Evolutionary conservation across 2,113 vertebrate species (phyloP), one percentile per base, ranked within the genome.

Genomic region (Daboia siamensis): DNA sequence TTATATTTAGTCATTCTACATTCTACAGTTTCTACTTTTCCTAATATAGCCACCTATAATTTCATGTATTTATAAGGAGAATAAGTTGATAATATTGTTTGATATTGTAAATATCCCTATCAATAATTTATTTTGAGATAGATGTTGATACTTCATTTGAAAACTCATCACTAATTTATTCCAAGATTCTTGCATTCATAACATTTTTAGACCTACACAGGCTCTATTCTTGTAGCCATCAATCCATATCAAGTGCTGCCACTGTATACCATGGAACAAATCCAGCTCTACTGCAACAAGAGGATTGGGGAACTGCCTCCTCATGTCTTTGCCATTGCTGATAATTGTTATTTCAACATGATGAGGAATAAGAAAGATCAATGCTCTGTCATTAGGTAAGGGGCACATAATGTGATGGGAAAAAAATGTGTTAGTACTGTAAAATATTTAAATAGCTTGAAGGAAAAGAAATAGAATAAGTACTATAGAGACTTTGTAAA

Each of bases 341-440:
- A 99, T 97, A 98, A 96, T 97, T 99, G 99, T 94, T 99, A 98
- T 93, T 99, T 99, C 97, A 99, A 98, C 96, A 98, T 99, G 98
- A 98, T 97, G 93, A 98, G 97, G 96, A 98, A 97, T 94, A 97
- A 85, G 89, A 98, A 94, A 96, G 98, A 98, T 95, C 99, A 99
- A 96, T 99, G 99, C 96, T 99, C 99, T 91, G 96, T 99, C 92
- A 99, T 99, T 98, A 99, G 99, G 99, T 99, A 74, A 94, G 23
- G 0, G 64, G 15, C 61, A 87, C 46, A 64, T 86, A 59, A 12
- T 74, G 15, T 2, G 0, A 56, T 80, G 20, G 48, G n/a, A 8
- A 10, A 90, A 90, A 61, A 64, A 48, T 8, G 44, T 4, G n/a
- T 90, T 24, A 57, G 39, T 33, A 51, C 13, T 29, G 10, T 91